A percentile compares a stretch with the other conserved stretches of the same genome.
Evolutionary conservation across 1,140 invertebrate genomes (phyloP).

Genomic region (Paralvinella palmiformis): DNA sequence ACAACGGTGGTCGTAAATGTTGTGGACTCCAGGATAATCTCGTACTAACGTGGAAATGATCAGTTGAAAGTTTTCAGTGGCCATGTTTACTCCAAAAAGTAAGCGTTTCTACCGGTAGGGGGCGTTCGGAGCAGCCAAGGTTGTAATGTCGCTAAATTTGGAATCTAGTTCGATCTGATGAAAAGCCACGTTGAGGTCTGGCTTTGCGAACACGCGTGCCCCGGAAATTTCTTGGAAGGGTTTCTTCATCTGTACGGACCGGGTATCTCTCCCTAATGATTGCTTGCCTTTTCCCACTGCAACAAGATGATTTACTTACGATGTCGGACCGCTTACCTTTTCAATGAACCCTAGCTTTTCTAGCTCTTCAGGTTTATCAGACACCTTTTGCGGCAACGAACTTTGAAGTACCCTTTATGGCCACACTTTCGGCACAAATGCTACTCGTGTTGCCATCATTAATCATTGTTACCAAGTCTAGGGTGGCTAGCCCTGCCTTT

Average conservation of each 20-base stretch:
- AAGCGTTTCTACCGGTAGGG: constrained; percentile 22
- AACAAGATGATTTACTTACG: constrained; percentile 15
- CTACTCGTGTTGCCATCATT: no score
- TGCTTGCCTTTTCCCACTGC: constrained; percentile 4
- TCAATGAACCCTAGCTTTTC: constrained; percentile 16
- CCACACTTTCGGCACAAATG: no score
- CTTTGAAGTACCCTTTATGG: no score
- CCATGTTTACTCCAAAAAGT: constrained; percentile 24
- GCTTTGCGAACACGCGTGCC: constrained; percentile 14
- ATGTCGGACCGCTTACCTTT: constrained; percentile 10
- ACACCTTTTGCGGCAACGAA: no score
- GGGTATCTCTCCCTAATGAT: constrained; percentile 15
- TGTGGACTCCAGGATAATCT: neutral
- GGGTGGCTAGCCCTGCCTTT: no score
- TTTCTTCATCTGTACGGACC: constrained; percentile 16
- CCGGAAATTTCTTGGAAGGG: constrained; percentile 8
- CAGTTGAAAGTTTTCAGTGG: constrained; percentile 22
- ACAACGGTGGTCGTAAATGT: constrained; percentile 7
- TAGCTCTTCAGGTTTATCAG: constrained; percentile 7
- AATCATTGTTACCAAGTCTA: no score
- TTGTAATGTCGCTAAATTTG: constrained; percentile 12
- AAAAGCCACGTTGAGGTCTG: constrained; percentile 25
- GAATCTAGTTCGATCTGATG: constrained; percentile 26
- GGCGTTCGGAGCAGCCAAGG: constrained; percentile 13
- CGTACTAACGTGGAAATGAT: neutral